Evolutionary conservation across 1,140 invertebrate genomes (phyloP).

Genomic region (Conopomorpha cramerella): DNA sequence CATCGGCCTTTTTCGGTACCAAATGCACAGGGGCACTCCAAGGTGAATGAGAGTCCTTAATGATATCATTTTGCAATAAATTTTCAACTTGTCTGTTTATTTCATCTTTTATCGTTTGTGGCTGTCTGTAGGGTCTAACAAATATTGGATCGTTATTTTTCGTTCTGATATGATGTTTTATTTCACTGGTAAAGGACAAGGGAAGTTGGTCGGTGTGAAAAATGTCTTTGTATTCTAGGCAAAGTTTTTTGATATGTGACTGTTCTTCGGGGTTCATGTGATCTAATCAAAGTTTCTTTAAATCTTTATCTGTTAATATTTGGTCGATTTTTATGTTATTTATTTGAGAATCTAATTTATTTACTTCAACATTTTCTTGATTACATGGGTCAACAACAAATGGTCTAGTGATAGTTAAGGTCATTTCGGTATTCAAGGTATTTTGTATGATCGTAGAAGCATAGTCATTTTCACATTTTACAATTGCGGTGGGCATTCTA

Average conservation of each 20-base stretch:
- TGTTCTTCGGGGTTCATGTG: not conserved
- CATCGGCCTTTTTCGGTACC: too few species aligned
- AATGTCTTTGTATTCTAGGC: constrained; percentile 14
- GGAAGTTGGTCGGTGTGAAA: constrained; percentile 15
- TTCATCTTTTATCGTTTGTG: too few species aligned
- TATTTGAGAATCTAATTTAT: not conserved
- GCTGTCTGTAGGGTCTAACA: too few species aligned
- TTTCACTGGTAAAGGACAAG: constrained; percentile 1
- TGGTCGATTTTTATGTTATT: constrained; percentile 4
- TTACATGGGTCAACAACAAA: constrained; percentile 7
- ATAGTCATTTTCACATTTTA: constrained; percentile 10
- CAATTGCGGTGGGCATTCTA: constrained; percentile 10
- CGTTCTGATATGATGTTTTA: constrained; percentile 1
- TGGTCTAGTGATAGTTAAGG: constrained; percentile 7
- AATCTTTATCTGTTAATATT: constrained; percentile 5
- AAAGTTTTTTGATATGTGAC: constrained; percentile 6
- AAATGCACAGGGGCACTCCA: too few species aligned
- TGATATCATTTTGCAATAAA: too few species aligned
- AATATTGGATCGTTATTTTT: constrained; percentile 1
- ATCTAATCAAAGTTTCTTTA: not conserved
- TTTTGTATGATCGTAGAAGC: constrained; percentile 12
- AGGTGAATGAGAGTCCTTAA: too few species aligned
- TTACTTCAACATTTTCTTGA: not conserved
- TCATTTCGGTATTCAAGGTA: constrained; percentile 3
- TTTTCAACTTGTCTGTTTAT: too few species aligned